phyloP scores from a whole-genome alignment of 2,113 vertebrate genomes.

The Siphamia tubifer region DNA sequence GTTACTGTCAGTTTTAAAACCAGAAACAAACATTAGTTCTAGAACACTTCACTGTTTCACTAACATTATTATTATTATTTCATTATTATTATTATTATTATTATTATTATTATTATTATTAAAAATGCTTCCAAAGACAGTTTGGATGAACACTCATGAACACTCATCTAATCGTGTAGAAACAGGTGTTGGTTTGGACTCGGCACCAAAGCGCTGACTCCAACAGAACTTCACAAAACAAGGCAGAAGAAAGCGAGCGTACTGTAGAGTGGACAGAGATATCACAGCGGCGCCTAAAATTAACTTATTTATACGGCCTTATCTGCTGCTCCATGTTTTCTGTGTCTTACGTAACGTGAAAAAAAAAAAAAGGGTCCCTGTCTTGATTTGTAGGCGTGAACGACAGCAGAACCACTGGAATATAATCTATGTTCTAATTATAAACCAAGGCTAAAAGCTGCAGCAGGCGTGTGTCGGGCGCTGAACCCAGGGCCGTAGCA shows the following conservation, averaged over 20 bases:
- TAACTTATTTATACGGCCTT: slow-evolving; percentile 27
- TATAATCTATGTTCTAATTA: slow-evolving; percentile 68
- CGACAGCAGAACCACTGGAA: slow-evolving; percentile 25
- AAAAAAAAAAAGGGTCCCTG: slow-evolving; percentile 13
- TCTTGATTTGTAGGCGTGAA: slow-evolving; percentile 32
- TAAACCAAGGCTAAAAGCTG: slow-evolving; percentile 54
- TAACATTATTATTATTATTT: no score
- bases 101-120: no score
- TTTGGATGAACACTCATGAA: no score
- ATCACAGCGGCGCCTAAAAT: slow-evolving; percentile 1
- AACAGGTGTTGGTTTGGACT: not conserved
- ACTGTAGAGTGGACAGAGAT: not conserved
- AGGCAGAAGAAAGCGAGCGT: not conserved
- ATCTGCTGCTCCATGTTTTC: slow-evolving; percentile 15
- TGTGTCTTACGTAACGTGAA: slow-evolving; percentile 27
- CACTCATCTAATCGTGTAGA: no score
- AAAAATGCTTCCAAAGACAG: no score
- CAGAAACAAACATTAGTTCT: no score
- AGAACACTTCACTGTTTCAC: no score
- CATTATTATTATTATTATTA: no score
- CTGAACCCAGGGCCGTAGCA: slow-evolving; percentile 29
- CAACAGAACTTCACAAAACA: not conserved
- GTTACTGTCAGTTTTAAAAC: no score
- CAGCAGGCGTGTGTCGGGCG: not conserved
- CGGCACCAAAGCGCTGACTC: not conserved